Evolutionary conservation across 2,888 invertebrate species (phyloP), one percentile per base, ranked within the genome.

Genomic region (Chloroclystis v-ata): DNA sequence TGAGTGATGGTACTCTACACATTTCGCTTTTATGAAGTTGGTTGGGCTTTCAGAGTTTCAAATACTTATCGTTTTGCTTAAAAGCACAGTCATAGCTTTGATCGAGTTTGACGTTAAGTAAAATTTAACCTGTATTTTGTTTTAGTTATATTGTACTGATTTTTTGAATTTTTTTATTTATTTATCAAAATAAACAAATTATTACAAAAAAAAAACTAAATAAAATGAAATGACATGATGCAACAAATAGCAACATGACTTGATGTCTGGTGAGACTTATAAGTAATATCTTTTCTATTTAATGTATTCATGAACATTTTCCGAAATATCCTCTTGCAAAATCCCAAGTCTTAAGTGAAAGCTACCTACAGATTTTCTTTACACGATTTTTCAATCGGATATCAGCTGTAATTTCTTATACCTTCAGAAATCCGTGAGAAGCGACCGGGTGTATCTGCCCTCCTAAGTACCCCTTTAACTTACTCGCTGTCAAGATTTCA

Each of bases 1-100:
- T 72, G 64, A 69, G 66, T 59, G 72, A 75, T 76, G 75, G 74
- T 61, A 64, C 60, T 59, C 54, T 59, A 71, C 70, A 75, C 69
- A 71, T 73, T 75, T 71, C 54, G 56, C 62, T 63, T 66, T 72
- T 68, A 72, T 70, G 67, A 68, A 70, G 63, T 69, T 69, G 55
- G n/a, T 41, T 49, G 33, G 49, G 41, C 48, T 52, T 10, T 6
- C 8, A 51, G 57, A 53, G 55, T 53, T 53, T 52, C 41, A 57
- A 69, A 70, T 67, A 65, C 61, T 68, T 64, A 62, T 28, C 55
- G 43, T 57, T 56, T 55, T 30, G 48, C 53, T 47, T 49, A 39
- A 56, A 42, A 48, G 52, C 56, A 46, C 53, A 61, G 60, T 59
- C 63, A 65, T 69, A 58, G 59, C 65, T 67, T 66, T 65, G 58